phyloP scores from a whole-genome alignment of 2,888 invertebrate genomes.

The Pandemis heparana region DNA sequence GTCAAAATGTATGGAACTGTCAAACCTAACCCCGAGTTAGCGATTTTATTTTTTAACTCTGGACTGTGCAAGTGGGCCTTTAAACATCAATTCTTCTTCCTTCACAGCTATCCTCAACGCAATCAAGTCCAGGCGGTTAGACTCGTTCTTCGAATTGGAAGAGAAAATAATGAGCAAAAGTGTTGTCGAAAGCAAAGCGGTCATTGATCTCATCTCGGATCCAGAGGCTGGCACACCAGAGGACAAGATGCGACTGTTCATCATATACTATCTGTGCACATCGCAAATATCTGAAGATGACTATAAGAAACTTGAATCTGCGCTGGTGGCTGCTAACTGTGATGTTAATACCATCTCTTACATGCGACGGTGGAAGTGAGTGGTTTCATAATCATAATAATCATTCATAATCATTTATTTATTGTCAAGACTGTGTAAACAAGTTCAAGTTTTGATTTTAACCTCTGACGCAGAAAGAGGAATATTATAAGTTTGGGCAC shows the following conservation, averaged over 20 bases:
- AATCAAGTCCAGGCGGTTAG: conserved; percentile 95
- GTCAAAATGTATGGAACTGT: too few relatives aligned
- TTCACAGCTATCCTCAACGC: conserved; percentile 90
- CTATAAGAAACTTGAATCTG: conserved; percentile 93
- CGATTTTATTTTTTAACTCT: too few relatives aligned
- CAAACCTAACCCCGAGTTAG: too few relatives aligned
- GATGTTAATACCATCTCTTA: conserved; percentile 95
- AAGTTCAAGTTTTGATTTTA: too few relatives aligned
- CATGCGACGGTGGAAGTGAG: conserved; percentile 96
- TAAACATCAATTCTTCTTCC: too few relatives aligned
- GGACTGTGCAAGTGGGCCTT: too few relatives aligned
- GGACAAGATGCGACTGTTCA: conserved; percentile 96
- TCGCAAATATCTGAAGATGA: conserved; percentile 93
- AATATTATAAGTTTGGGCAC: too few relatives aligned
- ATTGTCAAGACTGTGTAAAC: too few relatives aligned
- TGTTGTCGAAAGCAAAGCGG: conserved; percentile 89
- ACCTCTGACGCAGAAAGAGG: too few relatives aligned
- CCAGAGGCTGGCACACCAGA: conserved; percentile 94
- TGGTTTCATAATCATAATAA: too few relatives aligned
- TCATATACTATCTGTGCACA: conserved; percentile 96
- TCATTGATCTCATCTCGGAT: conserved; percentile 95
- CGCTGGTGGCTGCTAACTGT: conserved; percentile 92
- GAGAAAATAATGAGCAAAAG: conserved; percentile 98
- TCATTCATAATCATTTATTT: too few relatives aligned
- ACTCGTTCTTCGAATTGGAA: conserved; percentile 98